phyloP scores from a whole-genome alignment of 1,140 invertebrate genomes.

The Panagrolaimus sp. region DNA sequence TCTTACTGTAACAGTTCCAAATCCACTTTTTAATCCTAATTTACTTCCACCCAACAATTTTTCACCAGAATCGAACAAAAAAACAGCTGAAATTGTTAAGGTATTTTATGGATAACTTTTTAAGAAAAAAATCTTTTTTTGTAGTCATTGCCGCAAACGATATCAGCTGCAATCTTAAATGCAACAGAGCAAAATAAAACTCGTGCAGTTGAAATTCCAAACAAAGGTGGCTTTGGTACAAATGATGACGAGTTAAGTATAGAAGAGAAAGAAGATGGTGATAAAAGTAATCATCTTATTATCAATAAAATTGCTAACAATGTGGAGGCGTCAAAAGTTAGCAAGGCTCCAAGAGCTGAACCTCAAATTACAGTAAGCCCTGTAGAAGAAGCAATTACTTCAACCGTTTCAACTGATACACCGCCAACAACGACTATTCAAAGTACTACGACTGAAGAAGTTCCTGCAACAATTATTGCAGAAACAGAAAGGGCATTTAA shows the following conservation, averaged over 20 bases:
- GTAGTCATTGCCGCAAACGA: not conserved
- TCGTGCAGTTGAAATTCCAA: not conserved
- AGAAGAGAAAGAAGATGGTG: too few species aligned
- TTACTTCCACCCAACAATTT: not conserved
- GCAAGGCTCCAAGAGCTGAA: not conserved
- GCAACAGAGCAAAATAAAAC: constrained; percentile 7
- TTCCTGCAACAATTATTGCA: not conserved
- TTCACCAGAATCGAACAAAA: not conserved
- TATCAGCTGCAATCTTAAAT: not conserved
- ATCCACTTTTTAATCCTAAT: constrained; percentile 11
- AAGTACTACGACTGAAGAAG: not conserved
- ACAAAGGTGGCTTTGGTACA: not conserved
- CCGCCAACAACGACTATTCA: not conserved
- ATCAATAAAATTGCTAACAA: not conserved
- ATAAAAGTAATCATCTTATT: not conserved
- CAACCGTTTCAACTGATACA: not conserved
- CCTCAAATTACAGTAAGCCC: not conserved
- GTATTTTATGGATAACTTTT: not conserved
- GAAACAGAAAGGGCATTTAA: too few species aligned
- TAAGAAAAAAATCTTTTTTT: not conserved
- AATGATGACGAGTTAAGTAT: not conserved
- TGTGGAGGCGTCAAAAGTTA: not conserved
- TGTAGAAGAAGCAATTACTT: not conserved
- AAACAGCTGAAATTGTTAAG: not conserved
- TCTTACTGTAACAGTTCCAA: constrained; percentile 12